Conservation (phyloP, 2,888 invertebrate genomes). For the Drosophila pegasa region DNA sequence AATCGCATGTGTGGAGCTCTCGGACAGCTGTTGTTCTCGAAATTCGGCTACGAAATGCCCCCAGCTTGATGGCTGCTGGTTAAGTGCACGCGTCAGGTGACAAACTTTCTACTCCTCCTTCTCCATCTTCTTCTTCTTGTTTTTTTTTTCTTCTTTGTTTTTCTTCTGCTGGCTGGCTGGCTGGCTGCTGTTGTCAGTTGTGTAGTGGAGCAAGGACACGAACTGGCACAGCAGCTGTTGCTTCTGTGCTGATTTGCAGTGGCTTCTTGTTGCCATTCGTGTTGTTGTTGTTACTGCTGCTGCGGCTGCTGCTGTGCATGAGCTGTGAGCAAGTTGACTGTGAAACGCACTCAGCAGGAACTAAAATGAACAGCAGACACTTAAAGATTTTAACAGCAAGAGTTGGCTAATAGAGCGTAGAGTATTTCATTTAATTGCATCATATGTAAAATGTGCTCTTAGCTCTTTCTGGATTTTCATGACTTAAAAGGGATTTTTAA, state of each 20-base stretch:
- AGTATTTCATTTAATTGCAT: neutral
- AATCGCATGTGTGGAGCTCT: conserved; percentile 49
- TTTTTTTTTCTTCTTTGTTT: conserved; percentile 7
- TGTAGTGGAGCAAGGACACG: conserved; percentile 38
- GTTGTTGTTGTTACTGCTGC: conserved; percentile 14
- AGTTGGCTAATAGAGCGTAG: neutral
- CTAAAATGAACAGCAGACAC: conserved; percentile 18
- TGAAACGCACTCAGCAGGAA: conserved; percentile 52
- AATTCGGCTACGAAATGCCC: conserved; percentile 22
- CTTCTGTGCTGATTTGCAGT: conserved; percentile 55
- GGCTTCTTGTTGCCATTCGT: conserved; percentile 31
- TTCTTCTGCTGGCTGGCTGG: neutral
- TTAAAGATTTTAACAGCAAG: conserved; percentile 11
- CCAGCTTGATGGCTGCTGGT: conserved; percentile 50
- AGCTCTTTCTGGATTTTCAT: too few species aligned
- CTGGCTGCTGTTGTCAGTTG: conserved; percentile 36
- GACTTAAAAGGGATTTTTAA: too few species aligned
- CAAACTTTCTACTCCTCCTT: conserved; percentile 49
- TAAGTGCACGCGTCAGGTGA: conserved; percentile 78
- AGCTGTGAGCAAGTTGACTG: conserved; percentile 64
- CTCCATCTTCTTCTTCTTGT: conserved; percentile 6
- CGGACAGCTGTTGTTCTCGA: conserved; percentile 50
- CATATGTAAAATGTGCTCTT: neutral
- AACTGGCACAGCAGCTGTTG: conserved; percentile 53
- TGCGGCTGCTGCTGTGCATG: conserved; percentile 29